Conservation (phyloP, 1,140 invertebrate genomes). For the Musca vetustissima region DNA sequence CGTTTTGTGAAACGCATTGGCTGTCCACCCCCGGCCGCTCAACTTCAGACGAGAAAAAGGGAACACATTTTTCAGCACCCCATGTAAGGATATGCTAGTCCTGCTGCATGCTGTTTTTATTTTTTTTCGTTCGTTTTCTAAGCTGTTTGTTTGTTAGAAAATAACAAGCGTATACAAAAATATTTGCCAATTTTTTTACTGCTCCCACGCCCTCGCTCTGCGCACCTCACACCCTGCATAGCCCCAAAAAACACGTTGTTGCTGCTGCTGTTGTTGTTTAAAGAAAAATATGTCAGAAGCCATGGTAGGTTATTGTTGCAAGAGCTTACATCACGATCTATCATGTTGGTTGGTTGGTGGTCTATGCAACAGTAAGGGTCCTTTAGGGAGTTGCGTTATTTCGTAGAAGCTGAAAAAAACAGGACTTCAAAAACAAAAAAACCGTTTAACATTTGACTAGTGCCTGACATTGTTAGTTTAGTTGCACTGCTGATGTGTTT, state of each 20-base stretch:
- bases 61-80: no score
- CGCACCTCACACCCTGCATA: no score
- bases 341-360: constrained; percentile 8
- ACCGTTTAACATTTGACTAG: no score
- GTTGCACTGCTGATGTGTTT: constrained; percentile 20
- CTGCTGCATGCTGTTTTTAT: constrained; percentile 8
- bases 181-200: constrained; percentile 3
- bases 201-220: neutral
- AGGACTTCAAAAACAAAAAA: no score
- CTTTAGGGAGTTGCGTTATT: no score
- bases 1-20: neutral
- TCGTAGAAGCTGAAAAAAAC: no score
- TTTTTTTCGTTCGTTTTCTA: neutral
- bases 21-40: no score
- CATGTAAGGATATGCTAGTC: neutral
- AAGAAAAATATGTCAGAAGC: constrained; percentile 18
- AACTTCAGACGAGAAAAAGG: neutral
- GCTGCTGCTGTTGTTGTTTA: no score
- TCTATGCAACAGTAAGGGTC: neutral
- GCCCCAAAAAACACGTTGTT: no score
- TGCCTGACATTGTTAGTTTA: constrained; percentile 11
- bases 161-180: constrained; percentile 22
- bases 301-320: constrained; percentile 16
- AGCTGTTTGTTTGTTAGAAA: neutral
- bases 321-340: constrained; percentile 11